Base-by-base conservation (phyloP, 2,113 vertebrate genomes). In the Cheirogaleus medius region DNA sequence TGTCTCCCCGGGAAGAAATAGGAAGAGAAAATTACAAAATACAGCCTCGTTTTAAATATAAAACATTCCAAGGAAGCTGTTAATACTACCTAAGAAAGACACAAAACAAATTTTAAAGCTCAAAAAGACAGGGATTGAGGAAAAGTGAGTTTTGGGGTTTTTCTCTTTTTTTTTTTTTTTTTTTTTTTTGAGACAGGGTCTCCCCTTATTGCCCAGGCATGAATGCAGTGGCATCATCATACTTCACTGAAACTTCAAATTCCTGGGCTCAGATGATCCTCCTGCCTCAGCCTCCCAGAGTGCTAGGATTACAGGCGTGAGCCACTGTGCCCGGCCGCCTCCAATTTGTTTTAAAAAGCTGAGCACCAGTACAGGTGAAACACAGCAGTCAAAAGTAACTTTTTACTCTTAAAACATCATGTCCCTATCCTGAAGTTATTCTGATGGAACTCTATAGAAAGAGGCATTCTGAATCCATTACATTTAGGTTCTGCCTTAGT, bases 1-100 rank as follows among this genome's bases (percentile, higher is more conserved):
- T 98, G 97, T 95, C 69, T 98, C 44, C 97, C 97, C 98, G 98
- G 69, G 80, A 95, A 98, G 90, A 97, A 66, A 97, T 56, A 97
- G 64, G 1, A 64, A 90, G 39, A 66, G 2, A 34, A 58, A 32
- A 56, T 60, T 4, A 74, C n/a, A 27, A 56, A 77, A 47, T 11
- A 5, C 2, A 49, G 42, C 20, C 10, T 13, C 15, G 37, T 44
- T 76, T 42, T 89, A 34, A n/a, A 49, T 86, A 23, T 54, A 93
- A 93, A 89, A 81, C 32, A 27, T 68, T 78, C 10, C n/a, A 86
- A 47, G 25, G 90, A 84, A 47, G 39, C 68, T 52, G 27, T 32
- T 80, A 52, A 84, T 18, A 68, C 52, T 37, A 15, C 17, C 23
- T 73, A 52, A 78, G 37, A 95, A 69, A 88, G 8, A 78, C 27